Evolutionary conservation across 2,797 vertebrate species (phyloP).

Genomic region (Liparis tanakae): DNA sequence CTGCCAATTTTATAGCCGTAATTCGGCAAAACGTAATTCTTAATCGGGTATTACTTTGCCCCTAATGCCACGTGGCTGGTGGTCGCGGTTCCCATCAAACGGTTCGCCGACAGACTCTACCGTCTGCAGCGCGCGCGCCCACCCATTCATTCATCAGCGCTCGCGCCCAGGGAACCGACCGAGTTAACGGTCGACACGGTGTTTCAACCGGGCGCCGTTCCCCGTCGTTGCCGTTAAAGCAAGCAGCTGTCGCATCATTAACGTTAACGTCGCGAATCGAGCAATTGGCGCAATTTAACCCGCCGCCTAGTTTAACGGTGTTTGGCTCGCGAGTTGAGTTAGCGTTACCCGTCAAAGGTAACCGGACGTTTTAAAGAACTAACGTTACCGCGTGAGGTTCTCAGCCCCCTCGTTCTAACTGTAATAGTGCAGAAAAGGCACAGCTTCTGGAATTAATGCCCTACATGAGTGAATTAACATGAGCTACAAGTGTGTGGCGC

Average conservation of each 20-base stretch:
- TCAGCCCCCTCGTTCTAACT: fast-evolving
- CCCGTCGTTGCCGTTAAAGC: too few relatives aligned
- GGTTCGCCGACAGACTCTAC: background rate
- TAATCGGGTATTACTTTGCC: background rate
- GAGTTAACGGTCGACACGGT: background rate
- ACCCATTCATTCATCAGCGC: background rate
- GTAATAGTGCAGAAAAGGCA: fast-evolving
- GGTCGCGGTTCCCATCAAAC: background rate
- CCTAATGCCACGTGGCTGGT: too few relatives aligned
- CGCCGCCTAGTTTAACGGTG: too few relatives aligned
- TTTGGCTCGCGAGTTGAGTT: too few relatives aligned
- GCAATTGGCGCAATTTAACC: too few relatives aligned
- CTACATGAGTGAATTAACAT: background rate
- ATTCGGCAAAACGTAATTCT: background rate
- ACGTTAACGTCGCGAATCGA: background rate
- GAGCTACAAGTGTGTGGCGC: background rate
- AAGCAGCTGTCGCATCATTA: too few relatives aligned
- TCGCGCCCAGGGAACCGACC: background rate
- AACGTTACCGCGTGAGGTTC: background rate
- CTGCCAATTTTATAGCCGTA: background rate
- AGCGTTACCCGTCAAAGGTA: too few relatives aligned
- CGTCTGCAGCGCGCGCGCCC: background rate
- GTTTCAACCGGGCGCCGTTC: background rate
- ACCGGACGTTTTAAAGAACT: too few relatives aligned
- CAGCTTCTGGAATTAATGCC: fast-evolving